Conservation (phyloP, 2,888 invertebrate species). For the Caenorhabditis drosophilae region DNA sequence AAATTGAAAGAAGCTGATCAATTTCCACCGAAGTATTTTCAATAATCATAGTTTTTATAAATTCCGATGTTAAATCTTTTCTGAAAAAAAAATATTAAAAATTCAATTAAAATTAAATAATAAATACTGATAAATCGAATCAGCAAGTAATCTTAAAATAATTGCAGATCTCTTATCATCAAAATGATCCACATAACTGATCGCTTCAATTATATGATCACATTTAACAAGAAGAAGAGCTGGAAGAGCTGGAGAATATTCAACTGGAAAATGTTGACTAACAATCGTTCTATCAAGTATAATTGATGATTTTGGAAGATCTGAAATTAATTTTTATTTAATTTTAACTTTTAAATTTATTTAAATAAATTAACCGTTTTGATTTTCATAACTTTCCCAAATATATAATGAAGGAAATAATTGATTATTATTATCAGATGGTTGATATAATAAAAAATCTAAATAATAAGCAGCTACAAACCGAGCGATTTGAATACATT, state of each 20-base stretch:
- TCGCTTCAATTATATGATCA: slow-evolving; percentile 33
- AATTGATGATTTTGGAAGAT: slow-evolving; percentile 9
- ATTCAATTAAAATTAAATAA: neutral
- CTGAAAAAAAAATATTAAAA: neutral
- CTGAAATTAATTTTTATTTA: slow-evolving; percentile 9
- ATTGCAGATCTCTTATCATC: slow-evolving; percentile 40
- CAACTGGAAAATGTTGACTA: slow-evolving; percentile 30
- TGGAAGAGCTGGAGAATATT: slow-evolving; percentile 43
- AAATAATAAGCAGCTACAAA: slow-evolving; percentile 36
- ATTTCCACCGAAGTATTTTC: neutral
- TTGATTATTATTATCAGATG: slow-evolving; percentile 9
- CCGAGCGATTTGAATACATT: slow-evolving; percentile 27
- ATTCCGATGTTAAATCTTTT: slow-evolving; percentile 3
- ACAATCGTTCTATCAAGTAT: slow-evolving; percentile 21
- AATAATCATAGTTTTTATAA: neutral
- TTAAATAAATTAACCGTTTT: neutral
- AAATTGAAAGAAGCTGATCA: slow-evolving; percentile 1
- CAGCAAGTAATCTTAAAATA: slow-evolving; percentile 31
- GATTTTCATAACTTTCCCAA: slow-evolving; percentile 11
- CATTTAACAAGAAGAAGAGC: slow-evolving; percentile 39
- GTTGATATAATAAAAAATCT: slow-evolving; percentile 24
- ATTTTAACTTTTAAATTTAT: neutral
- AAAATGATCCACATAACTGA: slow-evolving; percentile 44
- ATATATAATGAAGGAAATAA: slow-evolving; percentile 23
- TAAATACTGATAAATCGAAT: slow-evolving; percentile 27